Base-by-base conservation (phyloP, 2,888 invertebrate species). In the Nebria brevicollis region DNA sequence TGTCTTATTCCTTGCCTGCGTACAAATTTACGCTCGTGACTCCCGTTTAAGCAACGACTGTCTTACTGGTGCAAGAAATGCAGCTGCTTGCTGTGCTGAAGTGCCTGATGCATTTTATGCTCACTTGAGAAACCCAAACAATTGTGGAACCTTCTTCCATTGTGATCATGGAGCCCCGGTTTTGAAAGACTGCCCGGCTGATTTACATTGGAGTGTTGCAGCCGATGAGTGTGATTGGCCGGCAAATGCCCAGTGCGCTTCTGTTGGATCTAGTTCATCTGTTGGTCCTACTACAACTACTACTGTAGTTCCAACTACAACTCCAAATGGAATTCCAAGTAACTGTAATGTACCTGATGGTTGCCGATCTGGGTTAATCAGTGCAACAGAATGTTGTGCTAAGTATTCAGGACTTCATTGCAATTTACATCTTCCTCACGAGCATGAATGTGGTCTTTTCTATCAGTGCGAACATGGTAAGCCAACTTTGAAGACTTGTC, bases 81-180 rank as follows among this genome's bases (percentile, higher is more conserved):
- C 72, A n/a, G 7, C 34, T 26, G 26, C 10, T 13, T 72, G 72
- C 26, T 72, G 72, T 72, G 26, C 20, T 20, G 72, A 26, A 11
- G 42, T 72, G 8, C 72, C 70, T n/a, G n/a, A 41, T 20, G 25
- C 34, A 15, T 54, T 20, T n/a, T 42, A 82, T 66, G 74, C 66
- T 11, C 26, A 72, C 0, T 15, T 82, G 11, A 72, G 74, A 42
- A 82, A 82, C 65, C 77, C 77, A 25, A 70, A 5, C 15, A 68
- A 82, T 13, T 82, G 82, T 65, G 54, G 68, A 10, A 78, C 77
- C 7, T 82, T 25, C 41, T 72, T 65, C 68, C 82, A 82, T 41
- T 82, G 82, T 70, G 82, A 73, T 8, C 34, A 75, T 75, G 77
- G 73, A 11, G 54, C 72, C 66, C 74, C 77, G 7, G 26, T 65